These are phyloP conservation scores for Potorous gilbertii DNA, from an alignment of 2,797 vertebrate species.

Conservation along the genomic window DNA sequence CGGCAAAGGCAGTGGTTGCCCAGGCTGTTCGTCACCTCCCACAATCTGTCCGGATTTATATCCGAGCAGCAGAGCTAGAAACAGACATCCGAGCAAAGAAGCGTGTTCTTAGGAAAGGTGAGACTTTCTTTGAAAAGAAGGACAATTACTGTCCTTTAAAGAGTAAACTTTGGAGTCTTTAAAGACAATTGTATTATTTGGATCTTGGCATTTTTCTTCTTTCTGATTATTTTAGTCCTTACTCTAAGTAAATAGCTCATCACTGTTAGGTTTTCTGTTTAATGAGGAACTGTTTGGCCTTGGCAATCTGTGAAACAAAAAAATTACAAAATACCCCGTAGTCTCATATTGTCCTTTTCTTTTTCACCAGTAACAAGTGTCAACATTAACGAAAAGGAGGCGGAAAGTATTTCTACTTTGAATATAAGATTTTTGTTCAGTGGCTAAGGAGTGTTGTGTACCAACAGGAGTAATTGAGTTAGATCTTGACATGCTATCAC, in stretches of 20 bases:
- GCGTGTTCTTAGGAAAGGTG: conserved; percentile 97
- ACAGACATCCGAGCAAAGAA: conserved; percentile 98
- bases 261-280: not conserved
- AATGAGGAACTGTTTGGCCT: not conserved
- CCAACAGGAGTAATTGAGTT: not conserved
- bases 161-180: not conserved
- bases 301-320: not conserved
- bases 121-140: conserved; percentile 53
- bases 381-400: not conserved
- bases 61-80: conserved; percentile 97
- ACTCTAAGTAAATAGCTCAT: conserved; percentile 10
- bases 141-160: not conserved
- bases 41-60: conserved; percentile 96
- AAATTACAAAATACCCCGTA: not conserved
- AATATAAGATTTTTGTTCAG: not conserved
- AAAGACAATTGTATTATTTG: not conserved
- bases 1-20: conserved; percentile 97
- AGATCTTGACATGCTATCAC: not conserved
- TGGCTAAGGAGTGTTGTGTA: not conserved
- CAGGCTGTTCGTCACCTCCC: conserved; percentile 98
- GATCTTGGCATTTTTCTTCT: not conserved
- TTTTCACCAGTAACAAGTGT: not conserved
- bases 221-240: not conserved
- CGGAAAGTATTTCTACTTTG: not conserved
- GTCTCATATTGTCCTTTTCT: not conserved